A percentile compares a stretch with the other conserved stretches of the same genome.
Conservation (phyloP, 2,797 vertebrate genomes). For the Cottoperca gobio region DNA sequence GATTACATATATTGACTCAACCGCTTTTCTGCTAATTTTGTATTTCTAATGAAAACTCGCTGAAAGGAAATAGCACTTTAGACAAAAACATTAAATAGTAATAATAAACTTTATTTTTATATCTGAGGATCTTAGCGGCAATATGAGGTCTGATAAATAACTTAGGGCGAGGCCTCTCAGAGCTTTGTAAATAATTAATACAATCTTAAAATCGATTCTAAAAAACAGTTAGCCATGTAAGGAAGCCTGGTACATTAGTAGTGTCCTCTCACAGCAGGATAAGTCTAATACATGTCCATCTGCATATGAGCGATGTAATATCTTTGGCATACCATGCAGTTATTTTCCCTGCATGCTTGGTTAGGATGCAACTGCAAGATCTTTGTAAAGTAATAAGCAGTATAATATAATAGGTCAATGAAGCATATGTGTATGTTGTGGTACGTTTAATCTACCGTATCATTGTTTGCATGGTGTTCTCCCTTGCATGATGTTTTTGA, state of each 20-base stretch:
- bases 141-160: too few relatives aligned
- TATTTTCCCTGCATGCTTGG: slow-evolving; percentile 3
- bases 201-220: too few relatives aligned
- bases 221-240: too few relatives aligned
- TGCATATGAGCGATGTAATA: not conserved
- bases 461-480: slow-evolving; percentile 12
- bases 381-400: not conserved
- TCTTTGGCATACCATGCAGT: not conserved
- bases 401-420: slow-evolving; percentile 10
- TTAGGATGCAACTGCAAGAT: slow-evolving; percentile 10
- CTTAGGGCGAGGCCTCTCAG: too few relatives aligned
- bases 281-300: not conserved
- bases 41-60: not conserved
- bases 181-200: too few relatives aligned
- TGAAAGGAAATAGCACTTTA: not conserved
- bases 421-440: slow-evolving; percentile 13
- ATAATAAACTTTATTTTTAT: too few relatives aligned
- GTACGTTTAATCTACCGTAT: slow-evolving; percentile 22
- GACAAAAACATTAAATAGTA: too few relatives aligned
- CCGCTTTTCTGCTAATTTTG: not conserved
- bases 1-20: not conserved
- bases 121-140: too few relatives aligned
- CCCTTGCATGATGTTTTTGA: not conserved
- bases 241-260: not conserved
- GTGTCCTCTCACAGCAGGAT: not conserved